These are phyloP conservation scores for Sesia bembeciformis DNA, from an alignment of 2,888 invertebrate genomes.

Conservation along the genomic window DNA sequence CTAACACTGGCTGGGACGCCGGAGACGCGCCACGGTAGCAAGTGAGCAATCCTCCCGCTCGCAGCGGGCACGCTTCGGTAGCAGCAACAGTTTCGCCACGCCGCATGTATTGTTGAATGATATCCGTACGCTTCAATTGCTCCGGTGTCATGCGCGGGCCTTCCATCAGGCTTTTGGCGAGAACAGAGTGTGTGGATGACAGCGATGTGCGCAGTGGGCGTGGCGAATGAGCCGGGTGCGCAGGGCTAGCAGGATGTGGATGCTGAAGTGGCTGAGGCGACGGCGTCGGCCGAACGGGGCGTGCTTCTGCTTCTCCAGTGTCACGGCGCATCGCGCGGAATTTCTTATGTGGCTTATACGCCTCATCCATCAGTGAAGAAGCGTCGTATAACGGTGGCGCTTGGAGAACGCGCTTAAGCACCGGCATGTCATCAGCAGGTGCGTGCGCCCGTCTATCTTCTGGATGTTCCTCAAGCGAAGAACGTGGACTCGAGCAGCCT, in stretches of 20 bases:
- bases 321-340: constrained; percentile 91
- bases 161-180: constrained; percentile 92
- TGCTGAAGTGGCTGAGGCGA: constrained; percentile 71
- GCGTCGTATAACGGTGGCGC: constrained; percentile 94
- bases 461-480: constrained; percentile 85
- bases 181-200: constrained; percentile 90
- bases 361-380: constrained; percentile 93
- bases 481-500: constrained; percentile 90
- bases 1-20: constrained; percentile 62
- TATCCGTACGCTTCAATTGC: constrained; percentile 92
- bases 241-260: constrained; percentile 57
- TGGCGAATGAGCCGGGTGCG: constrained; percentile 68
- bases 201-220: constrained; percentile 75
- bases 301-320: constrained; percentile 82
- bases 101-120: constrained; percentile 94
- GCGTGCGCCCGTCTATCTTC: constrained; percentile 74
- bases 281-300: constrained; percentile 55
- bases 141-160: constrained; percentile 95
- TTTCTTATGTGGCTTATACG: constrained; percentile 96
- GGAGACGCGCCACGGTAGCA: constrained; percentile 56
- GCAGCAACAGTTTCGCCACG: constrained; percentile 76
- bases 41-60: constrained; percentile 40
- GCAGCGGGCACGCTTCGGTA: constrained; percentile 59
- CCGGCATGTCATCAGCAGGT: constrained; percentile 92
- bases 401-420: constrained; percentile 91